A percentile compares a stretch with the other conserved stretches of the same genome.
These are phyloP conservation scores for Steinernema hermaphroditum DNA, from an alignment of 2,888 invertebrate species.

Conservation along the genomic window DNA sequence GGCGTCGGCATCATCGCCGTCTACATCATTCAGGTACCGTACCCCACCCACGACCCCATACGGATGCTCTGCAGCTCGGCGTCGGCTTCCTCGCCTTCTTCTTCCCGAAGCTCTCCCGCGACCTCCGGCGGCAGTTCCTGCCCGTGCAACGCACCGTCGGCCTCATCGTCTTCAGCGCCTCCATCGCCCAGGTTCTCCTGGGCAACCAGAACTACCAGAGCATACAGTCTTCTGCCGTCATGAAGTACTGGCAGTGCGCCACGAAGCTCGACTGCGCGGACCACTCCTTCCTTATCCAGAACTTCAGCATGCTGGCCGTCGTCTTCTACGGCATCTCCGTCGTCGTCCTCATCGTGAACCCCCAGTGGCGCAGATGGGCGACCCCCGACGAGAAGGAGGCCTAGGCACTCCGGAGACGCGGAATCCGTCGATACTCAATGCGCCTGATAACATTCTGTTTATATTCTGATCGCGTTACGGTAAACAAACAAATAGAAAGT, in stretches of 20 bases:
- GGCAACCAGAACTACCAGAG: conserved; percentile 35
- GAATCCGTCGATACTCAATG: neutral
- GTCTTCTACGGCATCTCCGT: conserved; percentile 53
- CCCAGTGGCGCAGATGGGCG: conserved; percentile 51
- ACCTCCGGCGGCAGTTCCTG: conserved; percentile 43
- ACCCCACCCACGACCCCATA: neutral
- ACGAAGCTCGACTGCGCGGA: conserved; percentile 44
- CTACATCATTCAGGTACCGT: conserved; percentile 51
- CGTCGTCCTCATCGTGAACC: conserved; percentile 46
- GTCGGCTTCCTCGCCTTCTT: conserved; percentile 51
- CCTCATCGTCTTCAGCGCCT: conserved; percentile 36
- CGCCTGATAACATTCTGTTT: neutral
- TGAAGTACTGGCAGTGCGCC: conserved; percentile 39
- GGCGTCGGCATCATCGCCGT: conserved; percentile 49
- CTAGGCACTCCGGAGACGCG: neutral
- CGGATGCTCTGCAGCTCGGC: conserved; percentile 46
- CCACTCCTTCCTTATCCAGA: conserved; percentile 48
- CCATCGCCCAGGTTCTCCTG: conserved; percentile 38
- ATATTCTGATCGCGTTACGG: neutral
- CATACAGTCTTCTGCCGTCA: neutral
- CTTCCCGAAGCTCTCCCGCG: conserved; percentile 46
- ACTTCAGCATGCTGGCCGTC: conserved; percentile 49
- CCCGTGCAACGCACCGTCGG: conserved; percentile 52
- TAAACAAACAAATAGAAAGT: neutral
- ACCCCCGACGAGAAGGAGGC: conserved; percentile 53